Evolutionary conservation across 2,888 invertebrate species (phyloP).

Genomic region (Oscheius sp.): DNA sequence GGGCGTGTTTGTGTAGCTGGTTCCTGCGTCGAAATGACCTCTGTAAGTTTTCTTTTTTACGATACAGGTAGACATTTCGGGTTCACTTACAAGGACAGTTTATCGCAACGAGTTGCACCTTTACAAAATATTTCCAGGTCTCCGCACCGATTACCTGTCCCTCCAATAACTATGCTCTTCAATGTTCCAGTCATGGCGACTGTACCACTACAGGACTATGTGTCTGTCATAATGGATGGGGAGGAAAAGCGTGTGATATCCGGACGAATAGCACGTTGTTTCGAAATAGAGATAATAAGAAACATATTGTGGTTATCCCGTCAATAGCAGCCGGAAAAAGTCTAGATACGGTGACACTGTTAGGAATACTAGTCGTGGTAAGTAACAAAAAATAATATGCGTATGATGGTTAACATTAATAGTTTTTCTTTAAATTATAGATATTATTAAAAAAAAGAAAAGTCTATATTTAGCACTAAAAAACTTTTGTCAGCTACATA

Average conservation of each 20-base stretch:
- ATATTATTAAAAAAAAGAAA: not conserved
- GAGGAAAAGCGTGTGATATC: conserved; percentile 70
- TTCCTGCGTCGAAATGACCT: conserved; percentile 54
- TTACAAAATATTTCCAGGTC: conserved; percentile 53
- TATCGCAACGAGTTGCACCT: no score
- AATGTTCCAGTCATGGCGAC: conserved; percentile 92
- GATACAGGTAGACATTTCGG: not conserved
- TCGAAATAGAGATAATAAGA: conserved; percentile 23
- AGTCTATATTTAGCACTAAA: not conserved
- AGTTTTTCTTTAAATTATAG: not conserved
- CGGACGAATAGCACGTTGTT: conserved; percentile 35
- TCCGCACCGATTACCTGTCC: conserved; percentile 77
- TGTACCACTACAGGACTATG: conserved; percentile 74
- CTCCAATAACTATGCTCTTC: conserved; percentile 84
- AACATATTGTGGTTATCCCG: conserved; percentile 43
- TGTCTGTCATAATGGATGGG: conserved; percentile 83
- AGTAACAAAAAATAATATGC: not conserved
- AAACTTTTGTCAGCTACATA: not conserved
- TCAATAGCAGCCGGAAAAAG: conserved; percentile 55
- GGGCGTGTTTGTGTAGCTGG: conserved; percentile 55
- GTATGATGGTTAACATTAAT: not conserved
- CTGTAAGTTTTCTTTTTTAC: conserved; percentile 34
- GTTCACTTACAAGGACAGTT: no score
- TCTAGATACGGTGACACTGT: conserved; percentile 71
- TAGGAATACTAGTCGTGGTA: conserved; percentile 71